Percentiles rank a stretch among this genome's conserved stretches.
phyloP scores from a whole-genome alignment of 2,797 vertebrate genomes.

The Apodemus agrarius region DNA sequence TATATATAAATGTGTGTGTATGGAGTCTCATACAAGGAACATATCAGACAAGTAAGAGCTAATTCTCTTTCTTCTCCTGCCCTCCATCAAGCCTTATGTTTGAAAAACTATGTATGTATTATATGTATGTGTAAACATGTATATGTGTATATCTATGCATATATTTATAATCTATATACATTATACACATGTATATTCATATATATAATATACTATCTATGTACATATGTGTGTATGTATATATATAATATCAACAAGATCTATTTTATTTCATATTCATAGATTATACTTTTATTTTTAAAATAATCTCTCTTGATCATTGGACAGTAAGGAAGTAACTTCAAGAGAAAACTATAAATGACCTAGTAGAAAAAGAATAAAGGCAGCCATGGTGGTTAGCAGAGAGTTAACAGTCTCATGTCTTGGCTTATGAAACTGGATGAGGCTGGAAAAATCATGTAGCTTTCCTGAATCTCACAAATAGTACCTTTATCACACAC shows the following conservation, averaged over 20 bases:
- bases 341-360: not conserved
- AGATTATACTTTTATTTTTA: not conserved
- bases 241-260: not conserved
- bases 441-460: not conserved
- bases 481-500: conserved; percentile 4
- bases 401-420: not conserved
- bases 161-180: not conserved
- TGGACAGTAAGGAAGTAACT: not conserved
- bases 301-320: not conserved
- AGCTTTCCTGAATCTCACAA: conserved; percentile 34
- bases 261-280: not conserved
- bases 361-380: not conserved
- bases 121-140: not conserved
- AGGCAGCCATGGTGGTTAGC: not conserved
- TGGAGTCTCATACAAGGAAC: not conserved
- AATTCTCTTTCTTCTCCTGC: not conserved
- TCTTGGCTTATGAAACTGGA: not conserved
- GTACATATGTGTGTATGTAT: fast-evolving
- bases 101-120: not conserved
- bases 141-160: not conserved
- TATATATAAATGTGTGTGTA: too few species aligned
- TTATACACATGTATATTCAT: not conserved
- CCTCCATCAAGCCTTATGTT: not conserved
- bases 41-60: not conserved
- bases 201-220: not conserved